A percentile compares a stretch with the other conserved stretches of the same genome.
Evolutionary conservation across 2,113 vertebrate genomes (phyloP).

Genomic region (Catharus fuscescens): DNA sequence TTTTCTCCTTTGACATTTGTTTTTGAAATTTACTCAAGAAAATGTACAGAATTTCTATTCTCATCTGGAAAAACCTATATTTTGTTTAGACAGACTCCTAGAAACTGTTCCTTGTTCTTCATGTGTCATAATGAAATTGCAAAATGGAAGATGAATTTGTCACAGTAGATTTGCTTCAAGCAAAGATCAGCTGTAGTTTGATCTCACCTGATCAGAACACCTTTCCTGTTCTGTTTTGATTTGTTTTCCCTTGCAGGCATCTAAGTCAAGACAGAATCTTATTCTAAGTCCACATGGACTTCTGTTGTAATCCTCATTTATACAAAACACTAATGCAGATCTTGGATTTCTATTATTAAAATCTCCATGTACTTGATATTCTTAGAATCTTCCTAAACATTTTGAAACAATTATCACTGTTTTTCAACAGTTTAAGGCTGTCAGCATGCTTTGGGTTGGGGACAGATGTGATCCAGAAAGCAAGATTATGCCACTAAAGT

Average conservation of each 20-base stretch:
- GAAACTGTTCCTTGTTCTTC: neutral
- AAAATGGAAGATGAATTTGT: neutral
- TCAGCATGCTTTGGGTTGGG: neutral
- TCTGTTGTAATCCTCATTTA: neutral
- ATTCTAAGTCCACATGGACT: neutral
- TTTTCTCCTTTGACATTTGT: neutral
- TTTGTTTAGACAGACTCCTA: neutral
- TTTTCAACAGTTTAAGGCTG: constrained; percentile 54
- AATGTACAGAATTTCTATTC: neutral
- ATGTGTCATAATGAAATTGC: neutral
- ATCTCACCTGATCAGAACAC: neutral
- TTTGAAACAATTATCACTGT: neutral
- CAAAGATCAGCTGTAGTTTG: neutral
- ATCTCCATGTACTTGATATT: neutral
- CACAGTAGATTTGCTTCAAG: neutral
- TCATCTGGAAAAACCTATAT: neutral
- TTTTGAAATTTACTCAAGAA: constrained; percentile 2
- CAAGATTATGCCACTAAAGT: neutral
- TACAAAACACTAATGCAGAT: neutral
- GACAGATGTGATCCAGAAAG: neutral
- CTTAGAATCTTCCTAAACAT: neutral
- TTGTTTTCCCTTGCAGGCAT: neutral
- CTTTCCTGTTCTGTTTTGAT: neutral
- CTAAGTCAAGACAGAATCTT: neutral
- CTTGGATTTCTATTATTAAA: neutral